Conservation (phyloP, 2,797 vertebrate species). For the Botia kubotai region DNA sequence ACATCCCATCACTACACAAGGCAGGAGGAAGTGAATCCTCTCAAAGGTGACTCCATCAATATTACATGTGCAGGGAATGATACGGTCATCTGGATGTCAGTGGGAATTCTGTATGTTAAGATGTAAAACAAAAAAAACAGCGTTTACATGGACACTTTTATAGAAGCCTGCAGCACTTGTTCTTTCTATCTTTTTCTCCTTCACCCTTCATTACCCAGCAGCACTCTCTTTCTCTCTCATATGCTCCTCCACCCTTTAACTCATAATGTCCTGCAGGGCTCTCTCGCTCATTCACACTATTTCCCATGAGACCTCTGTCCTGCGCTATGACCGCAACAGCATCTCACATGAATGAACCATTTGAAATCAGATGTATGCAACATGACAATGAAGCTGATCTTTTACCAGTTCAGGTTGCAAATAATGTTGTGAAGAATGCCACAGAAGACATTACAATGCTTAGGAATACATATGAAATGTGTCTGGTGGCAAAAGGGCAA, state of each 20-base stretch:
- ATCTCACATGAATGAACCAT: not conserved
- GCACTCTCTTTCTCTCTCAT: slow-evolving; percentile 50
- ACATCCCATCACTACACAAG: slow-evolving; percentile 5
- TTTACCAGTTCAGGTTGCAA: slow-evolving; percentile 17
- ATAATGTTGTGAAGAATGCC: slow-evolving; percentile 21
- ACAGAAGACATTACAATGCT: not conserved
- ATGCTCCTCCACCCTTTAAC: slow-evolving; percentile 21
- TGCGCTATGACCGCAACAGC: not conserved
- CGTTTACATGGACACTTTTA: slow-evolving; percentile 42
- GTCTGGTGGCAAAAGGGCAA: not conserved
- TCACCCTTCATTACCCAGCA: slow-evolving; percentile 60
- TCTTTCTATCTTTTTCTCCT: slow-evolving; percentile 66
- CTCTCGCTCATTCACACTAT: slow-evolving; percentile 34
- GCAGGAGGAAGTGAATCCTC: not conserved
- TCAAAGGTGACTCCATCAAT: slow-evolving; percentile 19
- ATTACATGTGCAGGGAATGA: slow-evolving; percentile 38
- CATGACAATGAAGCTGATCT: slow-evolving; percentile 1
- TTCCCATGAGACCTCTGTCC: slow-evolving; percentile 11
- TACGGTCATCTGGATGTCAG: not conserved
- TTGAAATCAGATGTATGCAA: not conserved
- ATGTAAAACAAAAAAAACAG: slow-evolving; percentile 23
- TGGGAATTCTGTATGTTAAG: not conserved
- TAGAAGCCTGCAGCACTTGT: slow-evolving; percentile 59
- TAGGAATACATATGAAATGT: not conserved
- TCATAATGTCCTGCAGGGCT: slow-evolving; percentile 20